phyloP scores from a whole-genome alignment of 2,797 vertebrate genomes.

The Myripristis jacobus region DNA sequence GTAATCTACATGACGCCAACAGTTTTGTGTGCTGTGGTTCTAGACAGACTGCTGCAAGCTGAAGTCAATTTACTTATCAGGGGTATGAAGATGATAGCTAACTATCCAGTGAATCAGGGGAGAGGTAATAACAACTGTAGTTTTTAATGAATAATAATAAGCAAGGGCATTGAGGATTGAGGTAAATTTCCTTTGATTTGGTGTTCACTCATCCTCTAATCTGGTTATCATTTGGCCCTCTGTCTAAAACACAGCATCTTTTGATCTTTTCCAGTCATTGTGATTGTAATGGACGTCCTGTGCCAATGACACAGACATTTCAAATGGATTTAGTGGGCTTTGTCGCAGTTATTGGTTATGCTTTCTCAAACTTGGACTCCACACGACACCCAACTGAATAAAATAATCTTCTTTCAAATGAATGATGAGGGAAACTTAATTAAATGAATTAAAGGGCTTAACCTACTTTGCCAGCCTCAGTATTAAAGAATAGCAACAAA shows the following conservation, averaged over 20 bases:
- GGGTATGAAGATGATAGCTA: neutral
- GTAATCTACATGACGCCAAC: conserved; percentile 17
- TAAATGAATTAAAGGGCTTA: too few species aligned
- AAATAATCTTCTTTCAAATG: too few species aligned
- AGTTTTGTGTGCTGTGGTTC: conserved; percentile 20
- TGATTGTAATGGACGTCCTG: neutral
- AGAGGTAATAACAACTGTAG: neutral
- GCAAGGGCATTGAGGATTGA: neutral
- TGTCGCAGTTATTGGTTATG: too few species aligned
- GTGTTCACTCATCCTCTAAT: neutral
- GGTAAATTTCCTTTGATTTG: neutral
- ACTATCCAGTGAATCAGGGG: neutral
- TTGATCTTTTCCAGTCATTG: neutral
- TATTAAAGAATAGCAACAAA: too few species aligned
- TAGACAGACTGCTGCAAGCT: neutral
- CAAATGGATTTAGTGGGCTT: too few species aligned
- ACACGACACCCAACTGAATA: too few species aligned
- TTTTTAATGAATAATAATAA: neutral
- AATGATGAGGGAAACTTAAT: too few species aligned
- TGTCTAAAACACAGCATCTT: neutral
- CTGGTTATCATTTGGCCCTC: neutral
- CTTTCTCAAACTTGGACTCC: too few species aligned
- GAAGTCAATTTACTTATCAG: neutral
- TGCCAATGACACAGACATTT: neutral
- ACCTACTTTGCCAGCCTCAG: too few species aligned